Evolutionary conservation across 2,888 invertebrate species (phyloP).

Genomic region (Papilio demoleus): DNA sequence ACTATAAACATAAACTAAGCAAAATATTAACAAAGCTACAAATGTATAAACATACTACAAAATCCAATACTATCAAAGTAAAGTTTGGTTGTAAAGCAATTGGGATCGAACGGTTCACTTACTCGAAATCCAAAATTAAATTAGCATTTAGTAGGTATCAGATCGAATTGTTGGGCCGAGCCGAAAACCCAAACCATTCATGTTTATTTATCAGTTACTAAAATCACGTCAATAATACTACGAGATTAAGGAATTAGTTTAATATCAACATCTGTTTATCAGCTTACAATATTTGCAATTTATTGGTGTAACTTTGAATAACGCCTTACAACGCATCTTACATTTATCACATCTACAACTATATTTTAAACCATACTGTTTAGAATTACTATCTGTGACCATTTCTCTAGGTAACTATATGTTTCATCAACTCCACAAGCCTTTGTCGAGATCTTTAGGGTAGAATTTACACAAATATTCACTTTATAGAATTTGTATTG

Average conservation of each 20-base stretch:
- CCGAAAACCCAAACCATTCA: constrained; percentile 63
- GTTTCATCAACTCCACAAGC: background rate
- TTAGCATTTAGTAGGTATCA: constrained; percentile 72
- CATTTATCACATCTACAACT: background rate
- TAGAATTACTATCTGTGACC: background rate
- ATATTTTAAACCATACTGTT: background rate
- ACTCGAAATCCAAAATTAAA: constrained; percentile 65
- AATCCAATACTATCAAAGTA: constrained; percentile 28
- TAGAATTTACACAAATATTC: background rate
- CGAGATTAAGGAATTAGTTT: constrained; percentile 46
- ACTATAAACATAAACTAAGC: constrained; percentile 12
- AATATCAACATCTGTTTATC: constrained; percentile 42
- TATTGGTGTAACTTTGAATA: background rate
- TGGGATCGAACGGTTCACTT: constrained; percentile 55
- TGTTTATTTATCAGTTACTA: constrained; percentile 77
- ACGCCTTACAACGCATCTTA: background rate
- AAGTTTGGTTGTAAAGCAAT: constrained; percentile 52
- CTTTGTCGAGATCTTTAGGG: background rate
- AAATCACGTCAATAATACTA: constrained; percentile 49
- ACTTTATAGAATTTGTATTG: background rate
- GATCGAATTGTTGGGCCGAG: constrained; percentile 65
- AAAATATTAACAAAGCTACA: constrained; percentile 13
- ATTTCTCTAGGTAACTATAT: background rate
- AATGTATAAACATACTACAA: constrained; percentile 11
- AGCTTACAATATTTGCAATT: constrained; percentile 32